These are phyloP conservation scores for Microhierax caerulescens DNA, from an alignment of 2,797 vertebrate species.

Conservation along the genomic window DNA sequence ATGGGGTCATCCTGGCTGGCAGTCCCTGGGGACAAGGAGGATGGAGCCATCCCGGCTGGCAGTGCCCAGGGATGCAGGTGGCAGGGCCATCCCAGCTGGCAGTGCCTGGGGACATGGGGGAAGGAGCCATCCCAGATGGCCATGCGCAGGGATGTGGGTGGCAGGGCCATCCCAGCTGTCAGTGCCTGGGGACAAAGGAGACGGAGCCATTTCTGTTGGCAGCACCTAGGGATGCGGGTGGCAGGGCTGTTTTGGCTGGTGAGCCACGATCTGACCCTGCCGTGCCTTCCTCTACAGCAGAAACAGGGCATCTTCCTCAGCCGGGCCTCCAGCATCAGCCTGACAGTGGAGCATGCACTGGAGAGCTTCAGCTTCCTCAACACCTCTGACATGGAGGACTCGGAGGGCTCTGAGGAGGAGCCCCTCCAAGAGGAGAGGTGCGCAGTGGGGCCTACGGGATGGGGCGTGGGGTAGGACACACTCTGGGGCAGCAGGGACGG, in stretches of 20 bases:
- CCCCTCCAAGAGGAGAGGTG: conserved; percentile 68
- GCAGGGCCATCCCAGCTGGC: not conserved
- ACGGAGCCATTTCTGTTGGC: not conserved
- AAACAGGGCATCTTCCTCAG: conserved; percentile 84
- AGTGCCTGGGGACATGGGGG: no score
- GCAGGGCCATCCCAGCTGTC: not conserved
- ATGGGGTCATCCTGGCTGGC: not conserved
- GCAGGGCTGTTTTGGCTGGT: not conserved
- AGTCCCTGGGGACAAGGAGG: not conserved
- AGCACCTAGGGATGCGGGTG: not conserved
- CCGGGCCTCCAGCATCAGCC: conserved; percentile 89
- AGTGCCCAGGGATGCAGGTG: not conserved
- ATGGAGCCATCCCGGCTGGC: not conserved
- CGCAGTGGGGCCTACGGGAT: not conserved
- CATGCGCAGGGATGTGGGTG: not conserved
- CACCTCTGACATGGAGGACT: conserved; percentile 85
- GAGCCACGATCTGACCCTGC: not conserved
- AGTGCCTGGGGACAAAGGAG: not conserved
- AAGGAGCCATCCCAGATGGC: not conserved
- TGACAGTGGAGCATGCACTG: conserved; percentile 91
- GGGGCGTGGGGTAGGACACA: not conserved
- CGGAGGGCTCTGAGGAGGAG: conserved; percentile 77
- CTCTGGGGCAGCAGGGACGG: not conserved
- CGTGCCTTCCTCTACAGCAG: conserved; percentile 59
- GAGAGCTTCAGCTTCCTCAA: conserved; percentile 97